Evolutionary conservation across 1,140 invertebrate species (phyloP).

Genomic region (Drosophila nikananu): DNA sequence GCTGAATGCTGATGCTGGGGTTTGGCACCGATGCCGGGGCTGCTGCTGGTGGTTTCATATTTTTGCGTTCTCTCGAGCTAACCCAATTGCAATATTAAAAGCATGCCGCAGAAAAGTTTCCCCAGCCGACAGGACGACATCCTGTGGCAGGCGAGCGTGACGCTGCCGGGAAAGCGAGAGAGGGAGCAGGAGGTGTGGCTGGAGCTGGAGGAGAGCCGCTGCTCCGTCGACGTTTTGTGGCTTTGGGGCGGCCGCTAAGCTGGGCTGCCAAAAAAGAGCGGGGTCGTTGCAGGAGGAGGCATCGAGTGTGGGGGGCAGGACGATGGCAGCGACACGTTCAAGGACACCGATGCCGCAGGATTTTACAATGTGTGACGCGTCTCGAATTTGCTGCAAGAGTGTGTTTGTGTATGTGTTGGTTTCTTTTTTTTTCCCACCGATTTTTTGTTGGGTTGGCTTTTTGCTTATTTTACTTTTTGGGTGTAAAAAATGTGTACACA

Average conservation of each 20-base stretch:
- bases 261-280: slow-evolving; percentile 56
- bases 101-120: slow-evolving; percentile 67
- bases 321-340: slow-evolving; percentile 68
- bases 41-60: slow-evolving; percentile 56
- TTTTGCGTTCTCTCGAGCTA: slow-evolving; percentile 44
- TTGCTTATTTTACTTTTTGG: slow-evolving; percentile 43
- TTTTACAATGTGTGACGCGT: slow-evolving; percentile 75
- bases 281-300: slow-evolving; percentile 20
- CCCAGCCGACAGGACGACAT: slow-evolving; percentile 57
- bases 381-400: slow-evolving; percentile 48
- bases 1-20: background rate
- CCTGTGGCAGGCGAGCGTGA: slow-evolving; percentile 69
- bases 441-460: slow-evolving; percentile 28
- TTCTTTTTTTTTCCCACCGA: slow-evolving; percentile 12
- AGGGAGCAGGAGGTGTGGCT: background rate
- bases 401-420: background rate
- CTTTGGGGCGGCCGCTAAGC: slow-evolving; percentile 69
- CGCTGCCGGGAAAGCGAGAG: slow-evolving; percentile 23
- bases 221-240: slow-evolving; percentile 56
- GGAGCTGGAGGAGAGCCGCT: slow-evolving; percentile 6
- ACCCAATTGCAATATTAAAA: slow-evolving; percentile 83
- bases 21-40: background rate
- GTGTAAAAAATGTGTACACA: slow-evolving; percentile 40
- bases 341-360: slow-evolving; percentile 63
- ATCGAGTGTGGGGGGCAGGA: background rate